phyloP scores from a whole-genome alignment of 1,140 invertebrate species.

The Lepidurus couesii region DNA sequence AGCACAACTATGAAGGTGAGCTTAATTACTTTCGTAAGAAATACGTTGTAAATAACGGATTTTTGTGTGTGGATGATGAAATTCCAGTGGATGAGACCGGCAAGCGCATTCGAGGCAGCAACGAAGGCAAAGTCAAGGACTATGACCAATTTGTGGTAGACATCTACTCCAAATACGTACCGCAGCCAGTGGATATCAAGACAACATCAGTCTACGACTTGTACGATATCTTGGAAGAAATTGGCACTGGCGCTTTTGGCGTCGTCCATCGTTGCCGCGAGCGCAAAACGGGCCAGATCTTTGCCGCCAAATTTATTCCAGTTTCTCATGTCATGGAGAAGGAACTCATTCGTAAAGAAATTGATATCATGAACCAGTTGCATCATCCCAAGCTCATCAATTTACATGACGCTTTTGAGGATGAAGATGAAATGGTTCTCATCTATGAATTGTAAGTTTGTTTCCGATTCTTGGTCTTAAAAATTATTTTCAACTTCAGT shows the following conservation, averaged over 20 bases:
- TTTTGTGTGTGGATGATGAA: not conserved
- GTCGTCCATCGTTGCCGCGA: slow-evolving; percentile 97
- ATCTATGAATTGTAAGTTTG: slow-evolving; percentile 95
- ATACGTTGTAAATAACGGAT: not conserved
- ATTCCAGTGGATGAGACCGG: slow-evolving; percentile 75
- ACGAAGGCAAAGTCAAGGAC: slow-evolving; percentile 82
- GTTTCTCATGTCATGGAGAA: slow-evolving; percentile 93
- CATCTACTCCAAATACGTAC: slow-evolving; percentile 93
- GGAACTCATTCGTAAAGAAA: slow-evolving; percentile 93
- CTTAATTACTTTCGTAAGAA: not conserved
- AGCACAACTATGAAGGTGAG: slow-evolving; percentile 64
- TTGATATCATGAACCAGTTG: slow-evolving; percentile 98
- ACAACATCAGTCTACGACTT: slow-evolving; percentile 91
- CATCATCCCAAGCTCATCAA: slow-evolving; percentile 97
- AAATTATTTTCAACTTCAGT: slow-evolving; percentile 3
- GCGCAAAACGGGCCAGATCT: slow-evolving; percentile 89
- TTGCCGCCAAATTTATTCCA: slow-evolving; percentile 98
- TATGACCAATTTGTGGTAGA: slow-evolving; percentile 98
- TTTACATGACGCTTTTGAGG: slow-evolving; percentile 97
- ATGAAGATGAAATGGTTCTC: slow-evolving; percentile 98
- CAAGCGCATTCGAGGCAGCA: slow-evolving; percentile 83
- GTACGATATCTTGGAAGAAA: slow-evolving; percentile 98
- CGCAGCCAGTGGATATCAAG: slow-evolving; percentile 93
- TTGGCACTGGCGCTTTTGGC: slow-evolving; percentile 97
- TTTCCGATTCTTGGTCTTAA: not conserved